Evolutionary conservation across 2,888 invertebrate species (phyloP).

Genomic region (Achlya flavicornis): DNA sequence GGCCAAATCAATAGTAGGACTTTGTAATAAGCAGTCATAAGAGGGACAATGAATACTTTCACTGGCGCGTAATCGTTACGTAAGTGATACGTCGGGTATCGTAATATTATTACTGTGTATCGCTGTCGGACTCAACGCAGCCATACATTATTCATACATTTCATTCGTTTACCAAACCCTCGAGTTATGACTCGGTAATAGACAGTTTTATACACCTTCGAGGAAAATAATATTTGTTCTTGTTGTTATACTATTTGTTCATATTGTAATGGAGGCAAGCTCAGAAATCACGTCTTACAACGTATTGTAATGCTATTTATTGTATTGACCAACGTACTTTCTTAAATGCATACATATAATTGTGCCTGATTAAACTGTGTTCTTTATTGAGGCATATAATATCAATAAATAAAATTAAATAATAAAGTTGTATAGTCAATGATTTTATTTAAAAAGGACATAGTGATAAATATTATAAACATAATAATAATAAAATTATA

Average conservation of each 20-base stretch:
- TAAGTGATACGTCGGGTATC: constrained; percentile 35
- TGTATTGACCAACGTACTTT: not conserved
- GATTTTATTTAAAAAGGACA: too few relatives aligned
- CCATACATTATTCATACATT: constrained; percentile 64
- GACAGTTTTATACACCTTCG: constrained; percentile 41
- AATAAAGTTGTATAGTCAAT: too few relatives aligned
- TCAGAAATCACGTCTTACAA: not conserved
- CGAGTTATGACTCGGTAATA: constrained; percentile 48
- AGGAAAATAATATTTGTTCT: constrained; percentile 40
- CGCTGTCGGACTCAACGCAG: constrained; percentile 36
- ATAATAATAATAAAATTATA: too few relatives aligned
- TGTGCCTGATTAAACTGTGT: too few relatives aligned
- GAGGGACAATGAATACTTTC: not conserved
- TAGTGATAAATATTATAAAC: too few relatives aligned
- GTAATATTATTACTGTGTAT: constrained; percentile 48
- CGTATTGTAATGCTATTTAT: not conserved
- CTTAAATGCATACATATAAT: too few relatives aligned
- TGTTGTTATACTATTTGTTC: constrained; percentile 16
- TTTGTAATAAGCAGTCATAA: not conserved
- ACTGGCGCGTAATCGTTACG: constrained; percentile 17
- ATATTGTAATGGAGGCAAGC: not conserved
- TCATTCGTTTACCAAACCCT: constrained; percentile 57
- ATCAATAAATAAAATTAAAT: too few relatives aligned
- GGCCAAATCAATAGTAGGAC: too few relatives aligned
- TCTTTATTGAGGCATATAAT: too few relatives aligned